Base-by-base conservation (phyloP, 2,888 invertebrate genomes). In the Mamestra brassicae region DNA sequence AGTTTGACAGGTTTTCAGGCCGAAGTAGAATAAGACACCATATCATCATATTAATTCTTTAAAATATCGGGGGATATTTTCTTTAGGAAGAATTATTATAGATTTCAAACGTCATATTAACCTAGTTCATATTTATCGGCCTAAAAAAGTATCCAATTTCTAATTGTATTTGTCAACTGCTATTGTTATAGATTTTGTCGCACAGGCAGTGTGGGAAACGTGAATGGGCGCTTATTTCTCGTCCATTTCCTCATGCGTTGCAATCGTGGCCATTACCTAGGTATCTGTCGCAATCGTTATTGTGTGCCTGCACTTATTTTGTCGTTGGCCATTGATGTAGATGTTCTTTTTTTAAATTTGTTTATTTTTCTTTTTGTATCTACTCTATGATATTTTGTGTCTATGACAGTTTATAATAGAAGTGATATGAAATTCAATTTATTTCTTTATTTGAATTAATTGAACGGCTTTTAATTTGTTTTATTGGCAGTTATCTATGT, bases 241-340 rank as follows among this genome's bases (percentile, higher is more conserved):
- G 68, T 60, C 73, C 72, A 82, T 90, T 91, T 90, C 90, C 89
- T 88, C 89, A 89, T 89, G 80, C 86, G 81, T 80, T 79, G 84
- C 87, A 85, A 90, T 85, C 78, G 71, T 60, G 60, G 78, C 76
- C 71, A 85, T 85, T 80, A 47, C 13, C 47, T 47, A 60, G 36
- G 15, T 58, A 84, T 61, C 65, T 88, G 80, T 85, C 74, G 88
- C 85, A 89, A 90, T 81, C 3, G 17, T 74, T 76, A 82, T 85
- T 87, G 89, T 86, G 74, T 68, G 77, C 60, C 58, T 62, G 38
- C 65, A 68, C 67, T 80, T 80, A 80, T 78, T 61, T 83, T 72
- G 57, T 64, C 63, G 45, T 42, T 11, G 57, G 26, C 34, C 66
- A 83, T 80, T 72, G 63, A 80, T 67, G 61, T 62, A 5, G 57